These are phyloP conservation scores for Malthinus seriepunctatus DNA, from an alignment of 2,888 invertebrate species.

Conservation along the genomic window DNA sequence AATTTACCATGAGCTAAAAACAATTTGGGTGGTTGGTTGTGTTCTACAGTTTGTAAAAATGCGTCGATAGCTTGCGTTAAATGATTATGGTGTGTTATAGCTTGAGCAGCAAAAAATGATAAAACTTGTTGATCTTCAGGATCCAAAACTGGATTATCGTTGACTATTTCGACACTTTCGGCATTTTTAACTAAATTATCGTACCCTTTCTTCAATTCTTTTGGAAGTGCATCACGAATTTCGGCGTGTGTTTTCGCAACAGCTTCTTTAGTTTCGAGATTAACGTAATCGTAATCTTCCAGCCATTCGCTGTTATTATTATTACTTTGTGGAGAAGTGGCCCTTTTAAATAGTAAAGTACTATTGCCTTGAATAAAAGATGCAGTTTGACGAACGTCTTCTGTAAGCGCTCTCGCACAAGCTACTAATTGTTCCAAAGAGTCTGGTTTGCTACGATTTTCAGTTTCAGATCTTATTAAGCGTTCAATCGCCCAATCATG, in stretches of 20 bases:
- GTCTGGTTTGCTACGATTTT: slow-evolving; percentile 68
- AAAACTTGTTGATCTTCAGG: slow-evolving; percentile 83
- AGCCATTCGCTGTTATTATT: slow-evolving; percentile 64
- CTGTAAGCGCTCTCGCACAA: slow-evolving; percentile 82
- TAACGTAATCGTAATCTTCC: slow-evolving; percentile 92
- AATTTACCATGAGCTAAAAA: slow-evolving; percentile 94
- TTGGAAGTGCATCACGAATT: slow-evolving; percentile 72
- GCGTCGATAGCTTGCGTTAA: slow-evolving; percentile 89
- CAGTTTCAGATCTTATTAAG: slow-evolving; percentile 38
- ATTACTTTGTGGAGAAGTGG: slow-evolving; percentile 51
- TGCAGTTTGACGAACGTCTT: slow-evolving; percentile 86
- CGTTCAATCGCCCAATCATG: slow-evolving; percentile 71
- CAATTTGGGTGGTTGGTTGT: slow-evolving; percentile 90
- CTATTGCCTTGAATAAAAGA: slow-evolving; percentile 90
- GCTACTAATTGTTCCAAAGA: slow-evolving; percentile 87
- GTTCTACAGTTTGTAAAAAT: slow-evolving; percentile 88
- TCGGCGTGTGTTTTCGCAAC: slow-evolving; percentile 74
- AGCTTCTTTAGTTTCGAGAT: slow-evolving; percentile 75
- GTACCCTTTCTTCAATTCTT: slow-evolving; percentile 74
- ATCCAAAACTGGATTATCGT: slow-evolving; percentile 61
- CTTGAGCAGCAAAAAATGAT: slow-evolving; percentile 85
- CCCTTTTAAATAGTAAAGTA: slow-evolving; percentile 74
- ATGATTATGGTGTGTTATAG: slow-evolving; percentile 81
- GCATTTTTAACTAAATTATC: slow-evolving; percentile 76
- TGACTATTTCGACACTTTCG: slow-evolving; percentile 64